phyloP scores from a whole-genome alignment of 1,140 invertebrate genomes.

The Drosophila lini region DNA sequence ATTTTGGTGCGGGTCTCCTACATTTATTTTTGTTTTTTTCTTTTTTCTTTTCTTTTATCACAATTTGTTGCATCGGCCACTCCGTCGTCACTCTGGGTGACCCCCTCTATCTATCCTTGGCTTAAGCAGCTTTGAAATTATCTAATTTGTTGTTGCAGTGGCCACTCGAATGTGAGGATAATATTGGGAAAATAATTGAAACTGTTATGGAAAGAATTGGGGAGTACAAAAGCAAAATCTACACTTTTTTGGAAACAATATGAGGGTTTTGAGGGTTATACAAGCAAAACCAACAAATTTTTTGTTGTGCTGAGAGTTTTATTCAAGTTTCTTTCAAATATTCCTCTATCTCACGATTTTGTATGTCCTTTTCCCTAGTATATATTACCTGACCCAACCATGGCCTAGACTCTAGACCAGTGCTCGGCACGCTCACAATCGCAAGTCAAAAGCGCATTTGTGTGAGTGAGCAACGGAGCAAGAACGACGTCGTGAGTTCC shows the following conservation, averaged over 20 bases:
- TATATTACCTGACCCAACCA: not conserved
- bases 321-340: no score
- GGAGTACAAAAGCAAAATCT: no score
- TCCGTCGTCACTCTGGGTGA: not conserved
- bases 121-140: slow-evolving; percentile 69
- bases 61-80: slow-evolving; percentile 55
- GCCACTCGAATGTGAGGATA: not conserved
- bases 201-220: not conserved
- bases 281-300: no score
- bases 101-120: slow-evolving; percentile 2
- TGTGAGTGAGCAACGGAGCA: no score
- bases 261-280: no score
- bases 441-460: no score
- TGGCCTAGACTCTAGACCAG: no score
- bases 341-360: no score
- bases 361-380: not conserved
- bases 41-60: slow-evolving; percentile 40
- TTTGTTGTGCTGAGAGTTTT: no score
- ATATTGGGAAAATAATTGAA: not conserved
- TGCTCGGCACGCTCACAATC: no score
- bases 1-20: slow-evolving; percentile 59
- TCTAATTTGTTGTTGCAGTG: slow-evolving; percentile 61
- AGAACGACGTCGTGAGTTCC: no score
- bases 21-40: slow-evolving; percentile 18
- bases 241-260: no score